phyloP scores from a whole-genome alignment of 2,797 vertebrate species.

The Syngnathus acus region DNA sequence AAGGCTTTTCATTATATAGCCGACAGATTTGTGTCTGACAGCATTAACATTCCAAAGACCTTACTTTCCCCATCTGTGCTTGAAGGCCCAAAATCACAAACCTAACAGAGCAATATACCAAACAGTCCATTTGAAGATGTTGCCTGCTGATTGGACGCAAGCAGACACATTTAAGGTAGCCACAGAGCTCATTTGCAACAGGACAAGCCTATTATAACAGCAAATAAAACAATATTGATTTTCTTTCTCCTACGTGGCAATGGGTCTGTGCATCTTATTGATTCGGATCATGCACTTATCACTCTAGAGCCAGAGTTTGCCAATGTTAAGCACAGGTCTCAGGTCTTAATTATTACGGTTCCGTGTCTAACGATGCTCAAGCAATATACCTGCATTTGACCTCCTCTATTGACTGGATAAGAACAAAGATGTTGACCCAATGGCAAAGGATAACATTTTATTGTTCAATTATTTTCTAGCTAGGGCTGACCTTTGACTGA shows the following conservation, averaged over 20 bases:
- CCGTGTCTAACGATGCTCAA: slow-evolving; percentile 57
- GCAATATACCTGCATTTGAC: slow-evolving; percentile 50
- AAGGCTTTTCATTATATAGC: slow-evolving; percentile 44
- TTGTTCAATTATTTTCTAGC: slow-evolving; percentile 19
- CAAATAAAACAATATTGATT: slow-evolving; percentile 82
- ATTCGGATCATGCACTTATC: slow-evolving; percentile 76
- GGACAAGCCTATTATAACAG: slow-evolving; percentile 76
- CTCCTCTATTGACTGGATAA: slow-evolving; percentile 24
- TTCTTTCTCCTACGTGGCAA: slow-evolving; percentile 67
- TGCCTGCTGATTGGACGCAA: neutral
- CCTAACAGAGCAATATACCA: neutral
- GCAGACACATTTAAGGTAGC: slow-evolving; percentile 16
- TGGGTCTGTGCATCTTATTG: slow-evolving; percentile 70
- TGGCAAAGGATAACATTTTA: neutral
- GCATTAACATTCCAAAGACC: slow-evolving; percentile 35
- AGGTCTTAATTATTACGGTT: slow-evolving; percentile 68
- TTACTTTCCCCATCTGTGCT: slow-evolving; percentile 30
- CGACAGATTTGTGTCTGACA: slow-evolving; percentile 31
- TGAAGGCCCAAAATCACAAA: neutral
- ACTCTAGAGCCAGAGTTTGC: slow-evolving; percentile 68
- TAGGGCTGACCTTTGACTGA: slow-evolving; percentile 10
- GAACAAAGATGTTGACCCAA: neutral
- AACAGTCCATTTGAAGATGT: slow-evolving; percentile 1
- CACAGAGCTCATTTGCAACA: slow-evolving; percentile 71
- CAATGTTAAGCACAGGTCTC: slow-evolving; percentile 62